Base-by-base conservation (phyloP, 64 coral and sea anemone species). In the Platygyra sinensis region DNA sequence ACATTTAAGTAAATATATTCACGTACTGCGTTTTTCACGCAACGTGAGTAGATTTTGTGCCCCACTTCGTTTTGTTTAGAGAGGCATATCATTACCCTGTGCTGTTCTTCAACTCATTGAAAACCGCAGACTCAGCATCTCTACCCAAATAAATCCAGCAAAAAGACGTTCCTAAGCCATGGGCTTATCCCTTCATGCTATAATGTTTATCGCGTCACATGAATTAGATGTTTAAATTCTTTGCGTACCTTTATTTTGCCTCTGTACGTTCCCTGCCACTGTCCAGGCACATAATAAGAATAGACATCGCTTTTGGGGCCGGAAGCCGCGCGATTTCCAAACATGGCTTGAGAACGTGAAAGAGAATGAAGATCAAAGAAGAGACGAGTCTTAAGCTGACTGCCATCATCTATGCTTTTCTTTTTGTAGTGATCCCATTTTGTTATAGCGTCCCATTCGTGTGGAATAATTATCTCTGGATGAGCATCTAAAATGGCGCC, bases 401-500 rank as follows among this genome's bases (percentile, higher is more conserved):
- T 9, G 52, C 10, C 10, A 0, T 9, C 10, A 1, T 1, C 52
- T 55, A 8, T 55, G 1, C 5, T 25, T 25, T 10, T 72, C 3
- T 29, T 72, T 72, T 72, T 72, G 67, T 72, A 72, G 30, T 72
- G 0, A 10, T 72, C 67, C 67, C 67, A 72, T 25, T 29, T 30
- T 0, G 0, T 1, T 25, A 72, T 28, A 0, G 25, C n/a, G 11
- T 72, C 11, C 27, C 27, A 72, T 31, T 72, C 27, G 11, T 72
- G 27, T 30, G 69, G 5, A 29, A 72, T 72, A 5, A 72, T 7
- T 12, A 72, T 72, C 11, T 72, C 25, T 30, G 69, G 25, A 72
- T 72, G 69, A 29, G 69, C 69, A 72, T 72, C 69, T 72, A 72
- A 72, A 8, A 72, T 30, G 69, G 69, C 69, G 8, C 69, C 69